Conservation (phyloP, 1,140 invertebrate species). For the Archivesica marissinica region DNA sequence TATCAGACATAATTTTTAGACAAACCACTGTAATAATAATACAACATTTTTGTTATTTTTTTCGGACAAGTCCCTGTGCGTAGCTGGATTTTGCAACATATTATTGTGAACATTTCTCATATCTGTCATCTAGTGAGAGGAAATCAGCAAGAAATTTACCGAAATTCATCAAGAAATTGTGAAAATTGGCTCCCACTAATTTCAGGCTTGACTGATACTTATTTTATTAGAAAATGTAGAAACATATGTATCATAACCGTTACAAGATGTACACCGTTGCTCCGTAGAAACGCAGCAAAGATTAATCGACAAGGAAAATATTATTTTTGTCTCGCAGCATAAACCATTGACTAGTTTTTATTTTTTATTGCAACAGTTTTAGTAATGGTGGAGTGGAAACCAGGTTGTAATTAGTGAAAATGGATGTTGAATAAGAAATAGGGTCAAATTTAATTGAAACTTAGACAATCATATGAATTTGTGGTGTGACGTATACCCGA, state of each 20-base stretch:
- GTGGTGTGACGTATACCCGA: too few relatives aligned
- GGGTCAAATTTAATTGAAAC: too few relatives aligned
- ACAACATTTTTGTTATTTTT: background rate
- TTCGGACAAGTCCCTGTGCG: background rate
- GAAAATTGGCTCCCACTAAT: conserved; percentile 50
- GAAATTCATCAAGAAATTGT: conserved; percentile 59
- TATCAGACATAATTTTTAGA: too few relatives aligned
- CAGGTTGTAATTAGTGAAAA: background rate
- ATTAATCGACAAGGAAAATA: conserved; percentile 34
- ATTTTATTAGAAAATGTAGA: conserved; percentile 58
- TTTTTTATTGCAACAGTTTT: conserved; percentile 14
- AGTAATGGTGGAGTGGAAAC: background rate
- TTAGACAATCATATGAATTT: too few relatives aligned
- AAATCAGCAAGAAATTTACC: conserved; percentile 29
- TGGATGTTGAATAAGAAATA: too few relatives aligned
- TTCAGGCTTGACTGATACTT: conserved; percentile 40
- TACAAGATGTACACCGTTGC: background rate
- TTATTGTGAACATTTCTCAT: conserved; percentile 17
- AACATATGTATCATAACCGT: conserved; percentile 44
- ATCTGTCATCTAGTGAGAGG: conserved; percentile 10
- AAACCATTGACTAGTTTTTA: conserved; percentile 15
- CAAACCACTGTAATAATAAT: too few relatives aligned
- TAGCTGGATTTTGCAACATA: conserved; percentile 11
- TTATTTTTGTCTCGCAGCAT: conserved; percentile 30
- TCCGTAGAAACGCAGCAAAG: background rate